Evolutionary conservation across 2,797 vertebrate genomes (phyloP), one percentile per base, ranked within the genome.

Genomic region (Tenualosa thibaudeaui): DNA sequence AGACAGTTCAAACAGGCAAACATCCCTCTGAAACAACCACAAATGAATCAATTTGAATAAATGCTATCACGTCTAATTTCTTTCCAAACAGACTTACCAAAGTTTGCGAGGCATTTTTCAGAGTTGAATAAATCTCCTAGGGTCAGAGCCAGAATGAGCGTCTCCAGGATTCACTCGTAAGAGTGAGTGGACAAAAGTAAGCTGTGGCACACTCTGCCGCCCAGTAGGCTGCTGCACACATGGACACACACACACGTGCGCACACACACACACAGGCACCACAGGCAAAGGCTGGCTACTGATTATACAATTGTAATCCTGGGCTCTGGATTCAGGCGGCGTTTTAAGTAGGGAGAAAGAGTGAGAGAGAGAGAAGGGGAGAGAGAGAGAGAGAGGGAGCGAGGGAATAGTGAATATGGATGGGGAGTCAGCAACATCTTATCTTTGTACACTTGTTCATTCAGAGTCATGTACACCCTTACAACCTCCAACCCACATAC

Each of bases 41-140:
- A 43, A 19, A 43, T 19, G 43, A 46, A 78, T 78, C 15, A 2
- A 78, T 78, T 46, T 8, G 15, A 43, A 46, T 43, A 71, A 78
- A 75, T 15, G 31, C 31, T 75, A 19, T 40, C 40, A 78, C 0
- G 19, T 22, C 43, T 22, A 22, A 46, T 46, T 22, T 7, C 6
- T 8, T 7, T 46, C 40, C 7, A 40, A 43, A n/a, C 78, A 26
- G 86, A 87, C 89, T 89, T 84, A 90, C 89, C 89, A 88, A 37
- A 81, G 65, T 86, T 88, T 90, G 81, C 86, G 89, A 86, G 86
- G 87, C 89, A 90, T 90, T 81, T 84, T 87, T 81, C 24, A 40
- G 68, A 40, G 68, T 22, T 46, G 8, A 46, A 78, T 17, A 43
- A 46, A n/a, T 22, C 71, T 46, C 68, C 68, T 0, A 40, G 26